A percentile compares a stretch with the other conserved stretches of the same genome.
Evolutionary conservation across 2,113 vertebrate species (phyloP).

Genomic region (Amblyornis subalaris): DNA sequence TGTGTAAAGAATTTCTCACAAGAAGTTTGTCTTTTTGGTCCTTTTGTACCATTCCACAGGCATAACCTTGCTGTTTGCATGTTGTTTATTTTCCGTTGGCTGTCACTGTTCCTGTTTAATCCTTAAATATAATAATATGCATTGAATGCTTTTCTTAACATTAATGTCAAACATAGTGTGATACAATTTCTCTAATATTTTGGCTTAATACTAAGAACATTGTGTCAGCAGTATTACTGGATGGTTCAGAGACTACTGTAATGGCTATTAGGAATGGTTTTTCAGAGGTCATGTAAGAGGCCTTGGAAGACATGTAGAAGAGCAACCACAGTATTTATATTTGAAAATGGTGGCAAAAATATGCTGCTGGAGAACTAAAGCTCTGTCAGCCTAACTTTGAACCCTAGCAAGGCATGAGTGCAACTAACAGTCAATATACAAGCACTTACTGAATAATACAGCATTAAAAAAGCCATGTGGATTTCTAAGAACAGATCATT

Average conservation of each 20-base stretch:
- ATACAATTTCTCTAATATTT: neutral
- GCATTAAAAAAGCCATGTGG: neutral
- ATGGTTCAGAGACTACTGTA: neutral
- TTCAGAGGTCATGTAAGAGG: neutral
- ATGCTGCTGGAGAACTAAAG: neutral
- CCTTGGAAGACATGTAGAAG: neutral
- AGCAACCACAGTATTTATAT: neutral
- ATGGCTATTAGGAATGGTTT: neutral
- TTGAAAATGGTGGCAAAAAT: neutral
- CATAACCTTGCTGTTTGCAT: neutral
- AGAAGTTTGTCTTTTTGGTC: neutral
- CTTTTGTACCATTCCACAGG: neutral
- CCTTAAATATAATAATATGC: neutral
- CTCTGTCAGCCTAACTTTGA: neutral
- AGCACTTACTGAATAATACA: neutral
- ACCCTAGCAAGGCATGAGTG: neutral
- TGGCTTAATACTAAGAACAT: neutral
- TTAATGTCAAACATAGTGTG: neutral
- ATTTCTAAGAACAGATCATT: neutral
- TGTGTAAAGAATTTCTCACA: neutral
- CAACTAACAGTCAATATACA: neutral
- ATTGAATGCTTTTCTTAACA: neutral
- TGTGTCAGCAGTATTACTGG: neutral
- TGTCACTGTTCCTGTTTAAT: neutral
- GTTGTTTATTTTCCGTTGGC: slow-evolving; percentile 16